Evolutionary conservation across 2,888 invertebrate species (phyloP), one percentile per base, ranked within the genome.

Genomic region (Scotopteryx bipunctaria): DNA sequence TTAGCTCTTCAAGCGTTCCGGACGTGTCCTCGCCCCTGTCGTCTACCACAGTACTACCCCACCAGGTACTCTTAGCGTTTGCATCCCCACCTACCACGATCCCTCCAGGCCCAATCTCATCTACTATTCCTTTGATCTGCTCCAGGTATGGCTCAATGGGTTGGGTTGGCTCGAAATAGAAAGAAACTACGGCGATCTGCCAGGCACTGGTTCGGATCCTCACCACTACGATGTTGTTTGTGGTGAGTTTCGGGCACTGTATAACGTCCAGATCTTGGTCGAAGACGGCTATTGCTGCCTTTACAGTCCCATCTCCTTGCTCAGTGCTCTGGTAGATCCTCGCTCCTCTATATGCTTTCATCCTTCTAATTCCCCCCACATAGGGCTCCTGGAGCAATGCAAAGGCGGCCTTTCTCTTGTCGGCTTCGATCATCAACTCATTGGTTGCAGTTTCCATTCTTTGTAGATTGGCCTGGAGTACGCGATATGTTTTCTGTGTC

Each of bases 31-130:
- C 53, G 3, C 66, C 64, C 6, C 63, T 52, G 8, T 17, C 3
- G 41, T 68, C 60, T 0, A 8, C 13, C 0, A 0, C 38, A 0
- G 0, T 0, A 23, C 60, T 57, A 1, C 60, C 60, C 63, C 61
- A 61, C 61, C 61, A 64, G 5, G 31, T 37, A n/a, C 50, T 60
- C 23, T 54, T 54, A 3, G 63, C 57, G 15, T 63, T 63, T 0
- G 32, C 31, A 17, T 63, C 63, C 0, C 60, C 63, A 8, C 58
- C 63, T n/a, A n/a, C n/a, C n/a, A n/a, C n/a, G n/a, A n/a, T n/a
- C n/a, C n/a, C n/a, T n/a, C n/a, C n/a, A n/a, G n/a, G n/a, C n/a
- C n/a, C n/a, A n/a, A n/a, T n/a, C n/a, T n/a, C n/a, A n/a, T n/a
- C n/a, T n/a, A n/a, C n/a, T n/a, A n/a, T n/a, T n/a, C n/a, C n/a